A percentile compares a stretch with the other conserved stretches of the same genome.
phyloP scores from a whole-genome alignment of 2,888 invertebrate species.

The Zygogramma bicolorata region DNA sequence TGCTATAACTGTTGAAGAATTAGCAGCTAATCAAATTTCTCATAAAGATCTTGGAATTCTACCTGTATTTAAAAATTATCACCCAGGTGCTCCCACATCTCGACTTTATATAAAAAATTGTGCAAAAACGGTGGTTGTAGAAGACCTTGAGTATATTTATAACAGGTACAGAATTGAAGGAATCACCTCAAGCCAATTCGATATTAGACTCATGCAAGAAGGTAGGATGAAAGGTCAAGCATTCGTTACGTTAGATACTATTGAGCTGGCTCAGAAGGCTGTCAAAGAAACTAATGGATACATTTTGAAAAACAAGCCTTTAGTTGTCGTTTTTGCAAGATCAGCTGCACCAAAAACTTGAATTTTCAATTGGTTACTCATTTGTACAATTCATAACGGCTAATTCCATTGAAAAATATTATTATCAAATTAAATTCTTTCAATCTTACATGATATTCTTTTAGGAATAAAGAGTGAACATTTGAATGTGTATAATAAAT shows the following conservation, averaged over 20 bases:
- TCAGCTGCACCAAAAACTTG: constrained; percentile 59
- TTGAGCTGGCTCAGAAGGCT: constrained; percentile 78
- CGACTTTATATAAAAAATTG: constrained; percentile 95
- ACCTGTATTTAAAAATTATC: constrained; percentile 88
- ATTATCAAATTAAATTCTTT: too few relatives aligned
- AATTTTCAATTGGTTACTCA: neutral
- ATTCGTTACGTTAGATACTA: constrained; percentile 85
- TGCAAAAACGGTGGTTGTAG: constrained; percentile 80
- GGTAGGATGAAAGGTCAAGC: constrained; percentile 98
- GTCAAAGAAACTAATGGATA: constrained; percentile 89
- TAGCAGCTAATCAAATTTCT: constrained; percentile 78
- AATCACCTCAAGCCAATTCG: constrained; percentile 69
- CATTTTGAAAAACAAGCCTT: constrained; percentile 87
- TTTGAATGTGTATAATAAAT: too few relatives aligned
- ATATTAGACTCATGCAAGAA: constrained; percentile 89
- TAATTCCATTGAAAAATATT: too few relatives aligned
- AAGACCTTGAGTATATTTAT: constrained; percentile 83
- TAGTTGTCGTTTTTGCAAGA: constrained; percentile 90
- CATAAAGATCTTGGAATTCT: constrained; percentile 78
- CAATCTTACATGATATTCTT: too few relatives aligned
- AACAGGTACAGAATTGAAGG: constrained; percentile 72
- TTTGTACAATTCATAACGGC: too few relatives aligned
- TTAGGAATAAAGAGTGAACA: too few relatives aligned
- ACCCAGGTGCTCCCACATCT: constrained; percentile 82
- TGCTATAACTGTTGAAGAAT: constrained; percentile 74